phyloP scores from a whole-genome alignment of 2,888 invertebrate genomes.

The Crepidodera aurea region DNA sequence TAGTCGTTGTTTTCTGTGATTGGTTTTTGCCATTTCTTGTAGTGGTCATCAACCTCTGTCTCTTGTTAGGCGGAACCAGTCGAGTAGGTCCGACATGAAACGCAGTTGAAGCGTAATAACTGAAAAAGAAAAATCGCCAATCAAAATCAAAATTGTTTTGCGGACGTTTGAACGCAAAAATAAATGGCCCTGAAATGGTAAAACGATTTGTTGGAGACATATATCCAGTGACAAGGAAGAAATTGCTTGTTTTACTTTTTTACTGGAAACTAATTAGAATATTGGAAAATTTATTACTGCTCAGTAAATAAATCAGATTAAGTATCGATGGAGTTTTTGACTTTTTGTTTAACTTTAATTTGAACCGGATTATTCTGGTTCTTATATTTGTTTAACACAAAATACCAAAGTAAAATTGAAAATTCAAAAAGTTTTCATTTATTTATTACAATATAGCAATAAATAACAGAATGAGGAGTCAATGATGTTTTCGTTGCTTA shows the following conservation, averaged over 20 bases:
- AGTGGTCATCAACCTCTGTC: constrained; percentile 68
- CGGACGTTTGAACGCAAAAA: constrained; percentile 11
- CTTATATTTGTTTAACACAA: too few relatives aligned
- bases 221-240: not conserved
- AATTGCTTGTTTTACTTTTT: not conserved
- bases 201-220: constrained; percentile 1
- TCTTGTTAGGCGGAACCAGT: constrained; percentile 69
- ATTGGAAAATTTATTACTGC: too few relatives aligned
- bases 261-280: not conserved
- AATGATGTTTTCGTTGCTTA: too few relatives aligned
- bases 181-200: constrained; percentile 13
- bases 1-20: constrained; percentile 58
- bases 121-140: constrained; percentile 52
- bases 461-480: too few relatives aligned
- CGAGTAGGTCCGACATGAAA: constrained; percentile 65
- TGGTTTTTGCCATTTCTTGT: constrained; percentile 60
- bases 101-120: constrained; percentile 70
- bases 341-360: too few relatives aligned
- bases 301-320: too few relatives aligned
- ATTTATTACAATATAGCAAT: too few relatives aligned
- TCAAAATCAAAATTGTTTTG: constrained; percentile 22
- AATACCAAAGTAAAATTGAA: too few relatives aligned
- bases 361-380: too few relatives aligned
- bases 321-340: too few relatives aligned
- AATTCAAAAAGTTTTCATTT: too few relatives aligned